Evolutionary conservation across 1,140 invertebrate species (phyloP).

Genomic region (Heliconius himera): DNA sequence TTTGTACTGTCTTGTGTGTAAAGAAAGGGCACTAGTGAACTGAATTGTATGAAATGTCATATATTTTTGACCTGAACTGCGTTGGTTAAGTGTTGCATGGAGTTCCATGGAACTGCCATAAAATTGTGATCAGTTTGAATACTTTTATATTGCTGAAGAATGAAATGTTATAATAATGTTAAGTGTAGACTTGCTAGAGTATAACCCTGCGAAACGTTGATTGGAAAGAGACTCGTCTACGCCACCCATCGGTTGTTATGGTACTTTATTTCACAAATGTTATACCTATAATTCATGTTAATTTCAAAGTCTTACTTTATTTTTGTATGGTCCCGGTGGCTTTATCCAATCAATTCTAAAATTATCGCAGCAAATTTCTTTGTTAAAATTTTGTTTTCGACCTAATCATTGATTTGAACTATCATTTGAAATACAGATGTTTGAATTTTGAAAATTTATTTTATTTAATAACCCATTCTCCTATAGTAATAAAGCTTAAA

Average conservation of each 20-base stretch:
- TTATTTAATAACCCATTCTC: constrained; percentile 33
- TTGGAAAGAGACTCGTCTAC: constrained; percentile 65
- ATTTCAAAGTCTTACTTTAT: constrained; percentile 37
- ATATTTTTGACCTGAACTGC: constrained; percentile 63
- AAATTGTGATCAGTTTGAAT: constrained; percentile 81
- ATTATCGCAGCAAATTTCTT: constrained; percentile 63
- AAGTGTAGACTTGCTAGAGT: constrained; percentile 80
- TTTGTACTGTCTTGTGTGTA: constrained; percentile 55
- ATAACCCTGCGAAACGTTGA: constrained; percentile 72
- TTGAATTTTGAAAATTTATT: constrained; percentile 67
- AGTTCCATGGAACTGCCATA: constrained; percentile 79
- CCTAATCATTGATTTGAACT: constrained; percentile 78
- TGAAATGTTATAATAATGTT: constrained; percentile 75
- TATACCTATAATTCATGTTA: constrained; percentile 45
- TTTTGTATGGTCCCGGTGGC: constrained; percentile 48
- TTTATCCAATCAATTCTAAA: constrained; percentile 77
- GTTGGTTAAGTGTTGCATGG: constrained; percentile 77
- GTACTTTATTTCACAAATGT: constrained; percentile 59
- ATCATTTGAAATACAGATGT: constrained; percentile 79
- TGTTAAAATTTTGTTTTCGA: constrained; percentile 80
- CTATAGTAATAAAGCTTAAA: background rate
- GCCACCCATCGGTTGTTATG: constrained; percentile 52
- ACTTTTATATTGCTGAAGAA: constrained; percentile 80
- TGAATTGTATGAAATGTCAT: constrained; percentile 72
- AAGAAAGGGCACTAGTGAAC: constrained; percentile 61